These are phyloP conservation scores for Stegana nigrithorax DNA, from an alignment of 2,888 invertebrate species.

Conservation along the genomic window DNA sequence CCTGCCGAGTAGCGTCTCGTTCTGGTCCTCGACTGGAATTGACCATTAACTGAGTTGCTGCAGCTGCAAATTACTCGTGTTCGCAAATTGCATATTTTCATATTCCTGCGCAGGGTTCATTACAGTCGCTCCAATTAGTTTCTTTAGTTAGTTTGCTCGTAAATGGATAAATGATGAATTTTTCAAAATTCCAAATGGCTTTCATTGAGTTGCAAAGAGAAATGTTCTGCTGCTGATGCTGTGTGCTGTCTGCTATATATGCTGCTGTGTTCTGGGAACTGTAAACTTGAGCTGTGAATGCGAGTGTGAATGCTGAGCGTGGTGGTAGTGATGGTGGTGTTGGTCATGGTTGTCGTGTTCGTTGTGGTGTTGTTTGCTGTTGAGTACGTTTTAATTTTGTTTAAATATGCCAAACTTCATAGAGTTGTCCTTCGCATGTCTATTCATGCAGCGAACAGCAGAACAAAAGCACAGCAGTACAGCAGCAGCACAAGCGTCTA, in stretches of 20 bases:
- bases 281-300: too few relatives aligned
- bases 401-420: slow-evolving; percentile 47
- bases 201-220: not conserved
- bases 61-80: slow-evolving; percentile 4
- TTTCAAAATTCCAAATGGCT: not conserved
- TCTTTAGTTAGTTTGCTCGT: not conserved
- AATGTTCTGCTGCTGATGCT: too few relatives aligned
- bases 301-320: not conserved
- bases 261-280: too few relatives aligned
- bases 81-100: slow-evolving; percentile 16
- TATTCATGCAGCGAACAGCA: too few relatives aligned
- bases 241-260: too few relatives aligned
- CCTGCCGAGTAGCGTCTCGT: too few relatives aligned
- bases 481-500: too few relatives aligned
- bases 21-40: too few relatives aligned
- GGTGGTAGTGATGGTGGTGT: not conserved
- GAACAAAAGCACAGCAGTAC: too few relatives aligned
- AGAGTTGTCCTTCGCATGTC: not conserved
- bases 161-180: not conserved
- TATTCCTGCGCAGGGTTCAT: not conserved
- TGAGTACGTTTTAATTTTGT: slow-evolving; percentile 58
- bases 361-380: not conserved
- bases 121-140: not conserved
- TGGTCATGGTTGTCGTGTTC: not conserved
- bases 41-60: not conserved